Percentiles rank a stretch among this genome's conserved stretches.
phyloP scores from a whole-genome alignment of 2,113 vertebrate genomes.

The Lophotis ruficrista region DNA sequence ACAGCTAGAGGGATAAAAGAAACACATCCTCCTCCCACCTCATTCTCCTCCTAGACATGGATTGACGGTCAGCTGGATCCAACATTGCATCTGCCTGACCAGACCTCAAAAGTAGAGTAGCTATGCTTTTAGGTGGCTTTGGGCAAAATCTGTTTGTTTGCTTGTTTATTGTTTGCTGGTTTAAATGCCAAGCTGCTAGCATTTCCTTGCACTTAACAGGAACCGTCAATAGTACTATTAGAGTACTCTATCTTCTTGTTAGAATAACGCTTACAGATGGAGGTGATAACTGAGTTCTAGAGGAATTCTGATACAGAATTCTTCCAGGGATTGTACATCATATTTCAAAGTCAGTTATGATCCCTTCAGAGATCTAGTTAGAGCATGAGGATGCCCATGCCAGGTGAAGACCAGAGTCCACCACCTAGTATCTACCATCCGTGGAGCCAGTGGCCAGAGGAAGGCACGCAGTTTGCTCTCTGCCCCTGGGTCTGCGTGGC shows the following conservation, averaged over 20 bases:
- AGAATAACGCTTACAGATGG: neutral
- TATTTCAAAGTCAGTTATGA: neutral
- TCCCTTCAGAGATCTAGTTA: neutral
- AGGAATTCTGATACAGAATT: neutral
- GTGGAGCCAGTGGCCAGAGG: rapidly evolving
- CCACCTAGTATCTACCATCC: no score
- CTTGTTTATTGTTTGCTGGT: neutral
- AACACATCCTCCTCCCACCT: rapidly evolving
- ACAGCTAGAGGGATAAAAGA: neutral
- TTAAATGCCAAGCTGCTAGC: neutral
- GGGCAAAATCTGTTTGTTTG: neutral
- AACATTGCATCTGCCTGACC: neutral
- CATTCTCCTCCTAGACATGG: neutral
- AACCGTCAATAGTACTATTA: neutral
- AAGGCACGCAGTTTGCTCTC: rapidly evolving
- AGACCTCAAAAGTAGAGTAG: neutral
- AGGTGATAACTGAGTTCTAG: neutral
- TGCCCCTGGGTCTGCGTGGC: rapidly evolving
- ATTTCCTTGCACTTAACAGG: neutral
- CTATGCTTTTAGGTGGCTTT: neutral
- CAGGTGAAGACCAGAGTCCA: neutral
- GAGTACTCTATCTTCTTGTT: neutral
- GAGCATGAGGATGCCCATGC: neutral
- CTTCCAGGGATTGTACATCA: neutral
- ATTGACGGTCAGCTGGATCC: neutral